Evolutionary conservation across 2,888 invertebrate species (phyloP).

Genomic region (Scaptomyza polygonia): DNA sequence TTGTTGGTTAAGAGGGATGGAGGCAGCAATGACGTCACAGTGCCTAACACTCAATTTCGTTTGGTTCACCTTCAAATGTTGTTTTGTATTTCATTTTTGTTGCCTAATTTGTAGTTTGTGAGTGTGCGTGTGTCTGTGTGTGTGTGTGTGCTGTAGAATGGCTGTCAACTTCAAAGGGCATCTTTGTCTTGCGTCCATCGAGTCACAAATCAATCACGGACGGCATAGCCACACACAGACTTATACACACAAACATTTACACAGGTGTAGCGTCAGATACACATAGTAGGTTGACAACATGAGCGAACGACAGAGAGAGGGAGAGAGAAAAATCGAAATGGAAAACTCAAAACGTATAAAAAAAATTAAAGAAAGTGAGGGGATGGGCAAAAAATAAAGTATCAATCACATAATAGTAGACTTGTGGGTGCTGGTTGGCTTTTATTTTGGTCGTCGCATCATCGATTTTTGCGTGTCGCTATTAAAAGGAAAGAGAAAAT

Average conservation of each 20-base stretch:
- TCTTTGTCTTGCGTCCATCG: constrained; percentile 29
- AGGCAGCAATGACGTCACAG: constrained; percentile 34
- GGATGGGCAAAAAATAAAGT: constrained; percentile 23
- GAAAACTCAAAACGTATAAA: neutral
- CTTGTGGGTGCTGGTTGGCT: constrained; percentile 59
- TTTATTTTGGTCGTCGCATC: constrained; percentile 73
- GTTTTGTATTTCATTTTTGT: neutral
- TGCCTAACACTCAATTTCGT: constrained; percentile 21
- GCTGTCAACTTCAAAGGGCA: constrained; percentile 31
- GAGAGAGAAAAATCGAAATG: neutral
- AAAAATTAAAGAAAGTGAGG: neutral
- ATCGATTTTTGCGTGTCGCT: constrained; percentile 72
- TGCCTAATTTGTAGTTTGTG: constrained; percentile 40
- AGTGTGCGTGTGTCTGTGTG: neutral
- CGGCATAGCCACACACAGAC: neutral
- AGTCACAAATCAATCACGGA: constrained; percentile 36
- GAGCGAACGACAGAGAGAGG: neutral
- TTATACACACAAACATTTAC: neutral
- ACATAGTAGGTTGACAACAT: neutral
- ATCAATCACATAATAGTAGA: constrained; percentile 40
- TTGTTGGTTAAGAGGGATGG: neutral
- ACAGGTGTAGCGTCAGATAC: neutral
- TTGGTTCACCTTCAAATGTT: constrained; percentile 15
- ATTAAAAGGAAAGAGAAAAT: too few species aligned
- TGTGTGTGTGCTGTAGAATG: neutral